These are phyloP conservation scores for Drosophila leontia DNA, from an alignment of 1,140 invertebrate species.

Conservation along the genomic window DNA sequence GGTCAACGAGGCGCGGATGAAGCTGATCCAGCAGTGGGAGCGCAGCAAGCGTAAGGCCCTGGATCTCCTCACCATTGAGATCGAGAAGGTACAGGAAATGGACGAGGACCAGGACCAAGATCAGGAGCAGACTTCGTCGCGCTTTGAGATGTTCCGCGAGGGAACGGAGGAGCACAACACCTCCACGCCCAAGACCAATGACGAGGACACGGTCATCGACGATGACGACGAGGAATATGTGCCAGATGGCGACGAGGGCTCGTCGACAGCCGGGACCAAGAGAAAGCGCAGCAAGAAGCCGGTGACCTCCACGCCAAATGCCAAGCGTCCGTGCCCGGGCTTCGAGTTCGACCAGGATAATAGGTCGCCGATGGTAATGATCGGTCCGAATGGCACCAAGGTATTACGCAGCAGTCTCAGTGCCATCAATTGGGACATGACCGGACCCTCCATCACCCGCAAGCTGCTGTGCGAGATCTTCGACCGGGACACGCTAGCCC, in stretches of 20 bases:
- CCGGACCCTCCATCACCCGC: conserved; percentile 79
- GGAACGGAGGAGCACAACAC: conserved; percentile 55
- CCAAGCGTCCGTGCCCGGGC: conserved; percentile 18
- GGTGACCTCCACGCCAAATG: conserved; percentile 51
- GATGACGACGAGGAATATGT: conserved; percentile 66
- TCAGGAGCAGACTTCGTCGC: conserved; percentile 16
- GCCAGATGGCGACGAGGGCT: conserved; percentile 17
- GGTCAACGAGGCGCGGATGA: conserved; percentile 51
- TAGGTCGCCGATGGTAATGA: conserved; percentile 46
- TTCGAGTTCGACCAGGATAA: conserved; percentile 60
- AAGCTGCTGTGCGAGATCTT: conserved; percentile 84
- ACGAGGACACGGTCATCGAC: conserved; percentile 34
- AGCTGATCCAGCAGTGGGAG: conserved; percentile 61
- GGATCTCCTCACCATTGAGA: conserved; percentile 58
- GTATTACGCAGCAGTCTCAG: conserved; percentile 53
- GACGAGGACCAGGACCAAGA: conserved; percentile 29
- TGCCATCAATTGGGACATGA: conserved; percentile 75
- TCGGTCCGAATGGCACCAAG: conserved; percentile 80
- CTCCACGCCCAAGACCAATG: conserved; percentile 64
- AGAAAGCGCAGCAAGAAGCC: conserved; percentile 44
- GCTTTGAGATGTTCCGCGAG: conserved; percentile 46
- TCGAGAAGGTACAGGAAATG: conserved; percentile 63
- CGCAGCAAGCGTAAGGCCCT: conserved; percentile 59
- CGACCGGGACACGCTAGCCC: conserved; percentile 71
- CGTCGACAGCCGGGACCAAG: conserved; percentile 23